Evolutionary conservation across 2,888 invertebrate genomes (phyloP).

Genomic region (Leptinotarsa peninsularis): DNA sequence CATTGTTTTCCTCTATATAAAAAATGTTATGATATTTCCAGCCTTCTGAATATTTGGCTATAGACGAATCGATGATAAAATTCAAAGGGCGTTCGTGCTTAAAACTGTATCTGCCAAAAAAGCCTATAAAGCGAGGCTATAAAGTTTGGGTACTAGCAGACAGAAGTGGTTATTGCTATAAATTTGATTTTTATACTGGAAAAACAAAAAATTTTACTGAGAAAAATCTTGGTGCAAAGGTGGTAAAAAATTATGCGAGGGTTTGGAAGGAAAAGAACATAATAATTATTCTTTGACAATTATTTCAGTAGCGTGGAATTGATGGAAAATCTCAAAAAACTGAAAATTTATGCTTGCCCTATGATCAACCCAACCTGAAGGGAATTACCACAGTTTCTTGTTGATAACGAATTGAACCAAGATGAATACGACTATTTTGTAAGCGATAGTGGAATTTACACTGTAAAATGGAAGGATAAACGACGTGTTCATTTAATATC

Average conservation of each 20-base stretch:
- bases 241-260: constrained; percentile 43
- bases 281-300: neutral
- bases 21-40: neutral
- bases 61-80: neutral
- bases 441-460: neutral
- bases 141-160: constrained; percentile 29
- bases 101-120: neutral
- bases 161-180: constrained; percentile 16
- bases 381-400: neutral
- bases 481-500: neutral
- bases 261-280: constrained; percentile 45
- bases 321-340: neutral
- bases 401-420: constrained; percentile 34
- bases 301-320: neutral
- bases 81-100: neutral
- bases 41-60: neutral
- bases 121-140: constrained; percentile 26
- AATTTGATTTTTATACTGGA: constrained; percentile 22
- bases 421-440: constrained; percentile 35
- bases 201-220: constrained; percentile 30
- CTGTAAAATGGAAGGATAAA: neutral
- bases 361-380: neutral
- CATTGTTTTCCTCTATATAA: constrained; percentile 20
- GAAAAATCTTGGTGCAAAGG: constrained; percentile 27
- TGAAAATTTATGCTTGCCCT: neutral